Base-by-base conservation (phyloP, 2,797 vertebrate genomes). In the Diplodus sargus region DNA sequence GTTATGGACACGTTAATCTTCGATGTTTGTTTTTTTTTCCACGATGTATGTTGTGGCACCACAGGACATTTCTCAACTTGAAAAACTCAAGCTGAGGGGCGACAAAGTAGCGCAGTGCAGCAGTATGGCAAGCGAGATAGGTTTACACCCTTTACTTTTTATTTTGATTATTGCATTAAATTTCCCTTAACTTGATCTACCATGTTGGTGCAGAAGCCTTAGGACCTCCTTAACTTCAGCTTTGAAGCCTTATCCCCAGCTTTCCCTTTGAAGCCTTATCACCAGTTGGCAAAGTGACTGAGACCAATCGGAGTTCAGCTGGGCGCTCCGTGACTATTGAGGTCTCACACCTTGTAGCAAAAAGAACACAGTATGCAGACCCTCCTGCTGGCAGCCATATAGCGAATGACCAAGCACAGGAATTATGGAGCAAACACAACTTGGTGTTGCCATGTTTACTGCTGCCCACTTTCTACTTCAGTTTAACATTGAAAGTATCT, bases 181-280 rank as follows among this genome's bases (percentile, higher is more conserved):
- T 76, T 77, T 62, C 17, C 16, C 74, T 75, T 70, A 57, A 82
- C 22, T 47, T 4, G 5, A 79, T 81, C 54, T 28, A 57, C 42
- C 49, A 51, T 57, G 67, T 73, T 81, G 25, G 30, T 76, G 64
- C 30, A 20, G 18, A 73, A 47, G 75, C 82, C 82, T 58, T 16
- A 79, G 76, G 76, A 78, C 52, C 43, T 79, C 67, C 49, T 84
- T 45, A 83, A 67, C 51, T 64, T 67, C 12, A 42, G 70, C 81
- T 87, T 78, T 85, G 79, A 85, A 77, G 70, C 25, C 59, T 78
- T 53, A 57, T 70, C 68, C 54, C 56, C 57, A 15, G 49, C 49
- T 66, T 67, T 77, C 58, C 77, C 78, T 89, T 90, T 89, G 77
- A 90, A 87, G 85, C 70, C 39, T 79, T 84, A 83, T 89, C 66